A percentile compares a stretch with the other conserved stretches of the same genome.
These are phyloP conservation scores for Protobothrops mucrosquamatus DNA, from an alignment of 2,113 vertebrate species.

Conservation along the genomic window DNA sequence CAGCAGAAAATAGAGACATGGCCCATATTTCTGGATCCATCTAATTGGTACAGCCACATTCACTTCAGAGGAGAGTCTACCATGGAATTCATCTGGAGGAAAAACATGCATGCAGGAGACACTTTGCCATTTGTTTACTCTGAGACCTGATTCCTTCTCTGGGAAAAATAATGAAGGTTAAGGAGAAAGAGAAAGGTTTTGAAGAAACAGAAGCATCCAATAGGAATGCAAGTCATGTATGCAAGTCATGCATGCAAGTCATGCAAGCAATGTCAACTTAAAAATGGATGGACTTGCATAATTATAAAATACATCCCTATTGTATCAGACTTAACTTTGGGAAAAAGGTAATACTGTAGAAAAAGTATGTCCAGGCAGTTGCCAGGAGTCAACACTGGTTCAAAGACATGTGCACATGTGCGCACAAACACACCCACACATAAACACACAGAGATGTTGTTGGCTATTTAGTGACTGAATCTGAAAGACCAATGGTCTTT, in stretches of 20 bases:
- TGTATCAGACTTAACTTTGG: neutral
- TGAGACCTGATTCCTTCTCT: conserved; percentile 7
- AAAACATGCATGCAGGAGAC: conserved; percentile 4
- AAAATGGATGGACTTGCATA: neutral
- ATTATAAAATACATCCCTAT: neutral
- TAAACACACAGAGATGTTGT: neutral
- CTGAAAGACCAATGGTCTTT: neutral
- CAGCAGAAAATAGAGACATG: conserved; percentile 56
- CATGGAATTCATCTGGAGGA: neutral
- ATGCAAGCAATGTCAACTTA: neutral
- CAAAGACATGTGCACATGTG: neutral
- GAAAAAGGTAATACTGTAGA: neutral
- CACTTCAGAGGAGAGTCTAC: neutral
- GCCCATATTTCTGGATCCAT: conserved; percentile 12
- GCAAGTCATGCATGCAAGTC: too few species aligned
- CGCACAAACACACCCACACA: neutral
- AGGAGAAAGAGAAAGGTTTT: neutral
- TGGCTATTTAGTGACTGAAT: neutral
- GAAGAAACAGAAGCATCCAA: neutral
- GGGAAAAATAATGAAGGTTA: neutral
- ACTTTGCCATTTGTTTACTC: conserved; percentile 12
- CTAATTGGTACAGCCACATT: conserved; percentile 10
- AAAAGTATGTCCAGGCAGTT: neutral
- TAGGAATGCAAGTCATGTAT: neutral
- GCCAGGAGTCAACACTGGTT: neutral